Evolutionary conservation across 2,888 invertebrate genomes (phyloP).

Genomic region (Empis livida): DNA sequence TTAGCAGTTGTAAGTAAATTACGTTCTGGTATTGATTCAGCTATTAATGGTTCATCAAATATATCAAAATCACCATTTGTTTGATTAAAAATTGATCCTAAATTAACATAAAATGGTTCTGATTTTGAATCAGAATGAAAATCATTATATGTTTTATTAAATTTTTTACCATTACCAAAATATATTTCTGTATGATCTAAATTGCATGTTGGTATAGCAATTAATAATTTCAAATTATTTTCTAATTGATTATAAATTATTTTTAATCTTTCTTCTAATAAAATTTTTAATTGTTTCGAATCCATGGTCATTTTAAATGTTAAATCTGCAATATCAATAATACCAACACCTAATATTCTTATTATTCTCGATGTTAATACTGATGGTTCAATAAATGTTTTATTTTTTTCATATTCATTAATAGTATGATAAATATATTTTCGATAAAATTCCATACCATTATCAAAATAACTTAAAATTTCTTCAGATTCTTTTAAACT

Average conservation of each 20-base stretch:
- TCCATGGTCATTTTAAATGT: neutral
- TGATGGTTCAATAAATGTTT: neutral
- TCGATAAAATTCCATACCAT: too few species aligned
- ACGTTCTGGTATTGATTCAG: constrained; percentile 10
- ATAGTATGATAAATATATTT: too few species aligned
- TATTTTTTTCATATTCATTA: neutral
- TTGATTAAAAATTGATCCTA: neutral
- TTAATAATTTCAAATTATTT: too few species aligned
- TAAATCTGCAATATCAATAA: neutral
- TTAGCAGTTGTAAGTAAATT: constrained; percentile 21
- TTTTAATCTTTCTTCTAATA: too few species aligned
- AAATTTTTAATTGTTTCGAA: neutral
- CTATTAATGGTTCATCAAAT: constrained; percentile 12
- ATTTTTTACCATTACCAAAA: too few species aligned
- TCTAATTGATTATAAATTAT: too few species aligned
- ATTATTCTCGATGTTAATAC: neutral
- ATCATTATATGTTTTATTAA: too few species aligned
- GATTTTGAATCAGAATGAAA: neutral
- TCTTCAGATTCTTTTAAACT: neutral
- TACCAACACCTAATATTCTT: neutral
- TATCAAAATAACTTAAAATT: neutral
- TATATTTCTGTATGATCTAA: too few species aligned
- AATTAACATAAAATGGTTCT: too few species aligned
- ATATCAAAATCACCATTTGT: neutral
- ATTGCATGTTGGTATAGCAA: too few species aligned